phyloP scores from a whole-genome alignment of 2,113 vertebrate genomes.

The Oxygymnocypris stewartii region DNA sequence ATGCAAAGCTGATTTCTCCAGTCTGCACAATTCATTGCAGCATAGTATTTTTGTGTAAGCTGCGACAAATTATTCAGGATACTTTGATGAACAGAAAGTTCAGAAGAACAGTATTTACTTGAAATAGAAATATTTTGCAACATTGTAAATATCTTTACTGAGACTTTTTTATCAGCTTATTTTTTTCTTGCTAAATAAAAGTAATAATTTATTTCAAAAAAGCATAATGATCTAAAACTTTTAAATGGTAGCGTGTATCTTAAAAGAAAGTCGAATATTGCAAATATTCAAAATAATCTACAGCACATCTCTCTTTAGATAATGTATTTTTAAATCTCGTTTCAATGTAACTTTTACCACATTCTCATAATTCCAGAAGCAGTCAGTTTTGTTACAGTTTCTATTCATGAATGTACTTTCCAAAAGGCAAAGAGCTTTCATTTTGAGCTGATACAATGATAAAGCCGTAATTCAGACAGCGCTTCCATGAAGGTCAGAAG shows the following conservation, averaged over 20 bases:
- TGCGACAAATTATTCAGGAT: not conserved
- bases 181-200: not conserved
- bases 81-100: not conserved
- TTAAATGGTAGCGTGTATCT: not conserved
- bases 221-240: not conserved
- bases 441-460: constrained; percentile 27
- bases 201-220: not conserved
- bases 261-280: not conserved
- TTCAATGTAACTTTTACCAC: not conserved
- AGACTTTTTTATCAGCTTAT: not conserved
- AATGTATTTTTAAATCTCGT: not conserved
- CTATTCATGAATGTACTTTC: not conserved
- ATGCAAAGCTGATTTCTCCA: not conserved
- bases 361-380: not conserved
- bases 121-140: not conserved
- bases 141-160: not conserved
- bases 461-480: constrained; percentile 52
- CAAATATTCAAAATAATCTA: not conserved
- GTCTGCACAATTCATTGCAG: not conserved
- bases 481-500: constrained; percentile 52
- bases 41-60: not conserved
- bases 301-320: not conserved
- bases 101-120: not conserved
- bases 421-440: not conserved
- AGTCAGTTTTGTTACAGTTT: not conserved